Evolutionary conservation across 1,140 invertebrate genomes (phyloP), one percentile per base, ranked within the genome.

Genomic region (Musca vetustissima): DNA sequence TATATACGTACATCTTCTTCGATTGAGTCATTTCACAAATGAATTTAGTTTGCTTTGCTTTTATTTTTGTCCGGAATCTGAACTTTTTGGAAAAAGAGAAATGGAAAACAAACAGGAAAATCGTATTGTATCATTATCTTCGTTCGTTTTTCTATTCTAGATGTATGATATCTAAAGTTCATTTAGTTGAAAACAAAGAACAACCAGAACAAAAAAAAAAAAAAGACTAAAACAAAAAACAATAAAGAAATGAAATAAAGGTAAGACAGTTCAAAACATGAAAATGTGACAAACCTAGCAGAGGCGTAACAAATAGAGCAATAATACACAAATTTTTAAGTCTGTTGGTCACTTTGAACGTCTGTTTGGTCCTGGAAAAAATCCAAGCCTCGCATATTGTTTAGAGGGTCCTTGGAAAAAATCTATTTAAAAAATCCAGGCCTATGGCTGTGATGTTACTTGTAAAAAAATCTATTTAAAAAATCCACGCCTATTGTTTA

Each of bases 51-150:
- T 24, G 14, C 28, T 57, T n/a, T n/a, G n/a, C n/a, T n/a, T n/a
- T n/a, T n/a, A n/a, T n/a, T 57, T 22, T 57, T 15, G 53, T n/a
- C 15, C 25, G 14, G 24, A 57, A n/a, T 22, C 24, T 28, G 7
- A 57, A 57, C 24, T 15, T 57, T 57, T 57, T 57, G 4, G 24
- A 57, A 25, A 28, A 57, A 15, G 24, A 25, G n/a, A 53, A 53
- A 15, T 53, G 22, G 11, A 53, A 22, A 43, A 43, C 36, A 43
- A 43, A 43, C 15, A 57, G 13, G 24, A 57, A 57, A 25, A 15
- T 43, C 11, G 6, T 57, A 57, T 57, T 57, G 53, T 57, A 24
- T 57, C 53, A 57, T 57, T 57, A 57, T 57, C 53, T 28, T 57
- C 36, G 36, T 11, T 11, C 11, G 6, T 43, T 43, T 7, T 43